Evolutionary conservation across 2,888 invertebrate genomes (phyloP).

Genomic region (Brachycybe producta): DNA sequence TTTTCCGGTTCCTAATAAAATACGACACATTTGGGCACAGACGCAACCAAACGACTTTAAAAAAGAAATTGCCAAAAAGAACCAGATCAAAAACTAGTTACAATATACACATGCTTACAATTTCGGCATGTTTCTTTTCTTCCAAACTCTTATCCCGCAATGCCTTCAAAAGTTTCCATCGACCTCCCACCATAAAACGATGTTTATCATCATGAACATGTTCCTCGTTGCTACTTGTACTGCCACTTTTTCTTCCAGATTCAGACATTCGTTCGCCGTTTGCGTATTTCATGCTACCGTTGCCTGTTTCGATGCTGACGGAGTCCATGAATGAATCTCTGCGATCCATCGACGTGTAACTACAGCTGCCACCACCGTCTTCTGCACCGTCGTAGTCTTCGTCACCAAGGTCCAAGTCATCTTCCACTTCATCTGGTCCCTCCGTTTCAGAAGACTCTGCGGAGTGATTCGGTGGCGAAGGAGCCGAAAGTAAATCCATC

Average conservation of each 20-base stretch:
- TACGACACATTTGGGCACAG: no score
- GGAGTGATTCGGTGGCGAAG: neutral
- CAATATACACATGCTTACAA: constrained; percentile 14
- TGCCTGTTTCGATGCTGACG: no score
- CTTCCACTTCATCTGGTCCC: constrained; percentile 47
- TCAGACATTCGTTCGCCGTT: constrained; percentile 17
- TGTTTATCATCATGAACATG: no score
- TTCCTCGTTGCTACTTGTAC: constrained; percentile 25
- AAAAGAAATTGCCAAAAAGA: no score
- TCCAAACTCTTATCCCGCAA: constrained; percentile 79
- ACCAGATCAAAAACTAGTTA: neutral
- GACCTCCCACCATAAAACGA: no score
- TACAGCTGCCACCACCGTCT: constrained; percentile 11
- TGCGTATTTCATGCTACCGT: no score
- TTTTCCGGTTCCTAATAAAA: no score
- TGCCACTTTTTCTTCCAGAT: constrained; percentile 21
- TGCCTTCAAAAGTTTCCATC: constrained; percentile 76
- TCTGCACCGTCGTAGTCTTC: constrained; percentile 14
- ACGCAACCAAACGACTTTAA: no score
- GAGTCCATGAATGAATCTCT: no score
- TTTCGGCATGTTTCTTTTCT: constrained; percentile 41
- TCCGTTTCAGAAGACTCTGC: constrained; percentile 49
- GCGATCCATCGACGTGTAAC: no score
- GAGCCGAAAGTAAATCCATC: neutral
- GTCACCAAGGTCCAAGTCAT: constrained; percentile 37